These are phyloP conservation scores for Cheilosia pagana DNA, from an alignment of 2,888 invertebrate genomes.

Conservation along the genomic window DNA sequence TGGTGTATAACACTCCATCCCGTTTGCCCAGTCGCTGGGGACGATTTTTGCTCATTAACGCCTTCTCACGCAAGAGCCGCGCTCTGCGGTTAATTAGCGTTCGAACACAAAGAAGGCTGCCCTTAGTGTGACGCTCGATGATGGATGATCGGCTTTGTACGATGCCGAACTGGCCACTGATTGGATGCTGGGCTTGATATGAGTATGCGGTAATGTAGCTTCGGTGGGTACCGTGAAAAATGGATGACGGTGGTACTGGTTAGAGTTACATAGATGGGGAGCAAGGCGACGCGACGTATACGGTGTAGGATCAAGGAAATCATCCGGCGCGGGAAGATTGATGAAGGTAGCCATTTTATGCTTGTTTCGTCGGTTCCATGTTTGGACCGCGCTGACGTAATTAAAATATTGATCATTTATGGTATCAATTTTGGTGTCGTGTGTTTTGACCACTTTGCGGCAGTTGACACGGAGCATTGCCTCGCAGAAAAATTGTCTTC, in stretches of 20 bases:
- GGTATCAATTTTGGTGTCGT: not conserved
- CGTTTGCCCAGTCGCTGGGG: slow-evolving; percentile 48
- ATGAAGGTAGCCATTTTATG: slow-evolving; percentile 67
- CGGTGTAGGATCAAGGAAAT: slow-evolving; percentile 12
- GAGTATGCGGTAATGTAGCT: slow-evolving; percentile 7
- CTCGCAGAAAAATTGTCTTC: not conserved
- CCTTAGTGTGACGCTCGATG: slow-evolving; percentile 63
- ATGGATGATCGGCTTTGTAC: slow-evolving; percentile 69
- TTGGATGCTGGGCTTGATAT: slow-evolving; percentile 47
- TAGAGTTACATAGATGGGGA: not conserved
- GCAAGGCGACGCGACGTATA: not conserved
- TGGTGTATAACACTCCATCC: slow-evolving; percentile 29
- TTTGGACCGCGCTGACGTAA: slow-evolving; percentile 7
- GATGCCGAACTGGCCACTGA: slow-evolving; percentile 68
- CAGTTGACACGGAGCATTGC: not conserved
- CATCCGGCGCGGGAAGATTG: slow-evolving; percentile 21
- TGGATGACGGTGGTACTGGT: not conserved
- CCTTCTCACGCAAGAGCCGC: slow-evolving; percentile 53
- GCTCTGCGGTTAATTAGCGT: slow-evolving; percentile 71
- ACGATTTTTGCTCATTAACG: slow-evolving; percentile 71
- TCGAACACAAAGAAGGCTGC: slow-evolving; percentile 72
- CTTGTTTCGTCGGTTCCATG: slow-evolving; percentile 1
- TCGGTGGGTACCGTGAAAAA: slow-evolving; percentile 7
- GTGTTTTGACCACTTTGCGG: too few relatives aligned
- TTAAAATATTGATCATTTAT: not conserved